phyloP scores from a whole-genome alignment of 2,797 vertebrate genomes.

The Smutsia temminckii region DNA sequence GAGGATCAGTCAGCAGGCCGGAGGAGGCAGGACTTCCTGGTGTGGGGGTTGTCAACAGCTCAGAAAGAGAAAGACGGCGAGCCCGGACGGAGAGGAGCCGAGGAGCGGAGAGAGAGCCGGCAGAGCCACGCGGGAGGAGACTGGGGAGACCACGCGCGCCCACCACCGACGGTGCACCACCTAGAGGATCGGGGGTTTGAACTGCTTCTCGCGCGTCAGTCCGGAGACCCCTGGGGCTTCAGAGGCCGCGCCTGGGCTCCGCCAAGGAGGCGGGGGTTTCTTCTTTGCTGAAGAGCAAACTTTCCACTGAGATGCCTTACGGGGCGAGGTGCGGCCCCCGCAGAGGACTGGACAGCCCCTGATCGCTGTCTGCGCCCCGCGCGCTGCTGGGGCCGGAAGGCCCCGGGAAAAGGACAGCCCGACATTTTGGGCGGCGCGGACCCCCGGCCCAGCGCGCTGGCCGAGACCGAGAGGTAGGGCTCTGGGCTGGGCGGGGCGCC shows the following conservation, averaged over 20 bases:
- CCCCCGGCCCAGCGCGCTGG: slow-evolving; percentile 32
- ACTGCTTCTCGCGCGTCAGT: background rate
- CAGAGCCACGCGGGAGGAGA: slow-evolving; percentile 42
- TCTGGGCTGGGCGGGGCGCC: slow-evolving; percentile 48
- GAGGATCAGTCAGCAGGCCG: slow-evolving; percentile 76
- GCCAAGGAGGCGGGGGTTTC: background rate
- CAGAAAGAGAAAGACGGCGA: slow-evolving; percentile 61
- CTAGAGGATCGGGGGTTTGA: background rate
- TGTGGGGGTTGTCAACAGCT: slow-evolving; percentile 82
- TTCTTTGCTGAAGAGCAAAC: slow-evolving; percentile 60
- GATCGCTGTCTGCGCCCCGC: background rate
- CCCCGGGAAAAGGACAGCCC: slow-evolving; percentile 26
- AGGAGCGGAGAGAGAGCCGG: background rate
- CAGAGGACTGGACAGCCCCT: slow-evolving; percentile 11
- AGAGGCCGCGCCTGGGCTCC: slow-evolving; percentile 31
- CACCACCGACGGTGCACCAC: slow-evolving; percentile 6
- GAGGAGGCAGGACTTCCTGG: slow-evolving; percentile 82
- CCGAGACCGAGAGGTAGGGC: slow-evolving; percentile 67
- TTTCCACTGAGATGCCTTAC: slow-evolving; percentile 71
- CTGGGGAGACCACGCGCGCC: background rate
- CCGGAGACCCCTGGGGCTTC: slow-evolving; percentile 2
- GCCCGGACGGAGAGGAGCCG: background rate
- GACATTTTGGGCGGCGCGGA: slow-evolving; percentile 31
- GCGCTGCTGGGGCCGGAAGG: background rate
- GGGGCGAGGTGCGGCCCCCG: background rate